Evolutionary conservation across 2,113 vertebrate genomes (phyloP).

Genomic region (Vulpes vulpes): DNA sequence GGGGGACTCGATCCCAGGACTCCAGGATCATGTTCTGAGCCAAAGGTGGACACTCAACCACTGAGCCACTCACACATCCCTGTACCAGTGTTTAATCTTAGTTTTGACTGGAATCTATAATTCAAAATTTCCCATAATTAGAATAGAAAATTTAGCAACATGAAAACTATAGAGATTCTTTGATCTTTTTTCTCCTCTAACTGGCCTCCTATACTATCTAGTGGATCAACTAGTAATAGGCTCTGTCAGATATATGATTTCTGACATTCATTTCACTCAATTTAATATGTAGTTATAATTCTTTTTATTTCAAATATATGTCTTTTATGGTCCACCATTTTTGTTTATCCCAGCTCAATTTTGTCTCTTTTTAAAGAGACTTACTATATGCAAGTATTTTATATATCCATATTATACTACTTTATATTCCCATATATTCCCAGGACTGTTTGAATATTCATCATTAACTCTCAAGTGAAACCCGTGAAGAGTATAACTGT

Average conservation of each 20-base stretch:
- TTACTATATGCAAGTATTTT: neutral
- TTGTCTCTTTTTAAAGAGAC: neutral
- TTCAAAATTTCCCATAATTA: neutral
- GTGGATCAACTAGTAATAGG: neutral
- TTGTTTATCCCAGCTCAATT: neutral
- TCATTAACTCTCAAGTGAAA: neutral
- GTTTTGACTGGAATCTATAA: neutral
- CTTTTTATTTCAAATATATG: neutral
- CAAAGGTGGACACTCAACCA: too few species aligned
- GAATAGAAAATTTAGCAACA: neutral
- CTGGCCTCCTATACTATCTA: neutral
- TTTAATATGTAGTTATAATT: neutral
- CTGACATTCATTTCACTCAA: neutral
- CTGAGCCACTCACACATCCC: too few species aligned
- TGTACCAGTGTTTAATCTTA: neutral
- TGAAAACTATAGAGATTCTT: neutral
- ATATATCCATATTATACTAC: neutral
- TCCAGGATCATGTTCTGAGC: too few species aligned
- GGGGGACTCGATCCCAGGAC: too few species aligned
- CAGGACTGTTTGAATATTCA: neutral
- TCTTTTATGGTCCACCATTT: neutral
- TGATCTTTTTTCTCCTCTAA: neutral
- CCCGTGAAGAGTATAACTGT: neutral
- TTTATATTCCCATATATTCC: too few species aligned
- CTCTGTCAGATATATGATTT: neutral